Evolutionary conservation across 2,797 vertebrate genomes (phyloP).

Genomic region (Tenualosa thibaudeaui): DNA sequence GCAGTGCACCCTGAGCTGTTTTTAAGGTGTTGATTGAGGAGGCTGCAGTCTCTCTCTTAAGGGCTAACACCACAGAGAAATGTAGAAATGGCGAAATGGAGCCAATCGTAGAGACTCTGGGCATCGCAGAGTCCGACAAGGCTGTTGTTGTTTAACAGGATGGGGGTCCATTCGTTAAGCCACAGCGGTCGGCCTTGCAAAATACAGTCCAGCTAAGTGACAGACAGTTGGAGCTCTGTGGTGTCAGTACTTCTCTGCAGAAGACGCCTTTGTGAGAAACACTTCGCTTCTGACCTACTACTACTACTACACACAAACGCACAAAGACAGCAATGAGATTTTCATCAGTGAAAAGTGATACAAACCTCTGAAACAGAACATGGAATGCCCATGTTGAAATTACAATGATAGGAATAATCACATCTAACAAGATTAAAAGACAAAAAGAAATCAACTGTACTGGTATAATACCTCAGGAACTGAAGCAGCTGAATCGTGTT

Average conservation of each 20-base stretch:
- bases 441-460: neutral
- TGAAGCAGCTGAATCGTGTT: neutral
- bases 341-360: neutral
- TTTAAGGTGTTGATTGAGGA: constrained; percentile 65
- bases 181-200: neutral
- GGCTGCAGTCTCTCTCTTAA: neutral
- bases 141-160: neutral
- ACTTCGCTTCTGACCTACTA: neutral
- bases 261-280: neutral
- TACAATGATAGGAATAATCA: too few species aligned
- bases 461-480: neutral
- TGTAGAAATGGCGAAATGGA: neutral
- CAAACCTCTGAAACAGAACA: neutral
- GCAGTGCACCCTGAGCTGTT: constrained; percentile 21
- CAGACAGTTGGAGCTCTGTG: neutral
- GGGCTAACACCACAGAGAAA: neutral
- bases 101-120: neutral
- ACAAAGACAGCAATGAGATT: neutral
- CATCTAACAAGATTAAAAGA: neutral
- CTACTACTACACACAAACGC: neutral
- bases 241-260: neutral
- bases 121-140: neutral
- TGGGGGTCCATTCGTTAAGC: neutral
- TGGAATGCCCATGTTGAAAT: neutral
- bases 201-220: neutral